phyloP scores from a whole-genome alignment of 1,140 invertebrate species.

The Ladona fulva region DNA sequence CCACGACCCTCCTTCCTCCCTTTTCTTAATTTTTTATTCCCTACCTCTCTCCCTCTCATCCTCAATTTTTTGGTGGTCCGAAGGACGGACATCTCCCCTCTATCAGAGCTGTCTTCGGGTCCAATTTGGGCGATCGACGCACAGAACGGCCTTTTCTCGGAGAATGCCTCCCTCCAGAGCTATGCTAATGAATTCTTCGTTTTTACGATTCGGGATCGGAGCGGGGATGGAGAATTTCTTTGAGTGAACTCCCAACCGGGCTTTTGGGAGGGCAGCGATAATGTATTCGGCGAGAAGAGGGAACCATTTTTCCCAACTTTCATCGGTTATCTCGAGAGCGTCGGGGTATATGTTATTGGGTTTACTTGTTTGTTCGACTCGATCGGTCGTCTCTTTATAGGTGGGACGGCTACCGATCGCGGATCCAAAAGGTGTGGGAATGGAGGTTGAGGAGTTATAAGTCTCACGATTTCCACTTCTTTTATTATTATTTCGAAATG shows the following conservation, averaged over 20 bases:
- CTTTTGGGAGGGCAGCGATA: not conserved
- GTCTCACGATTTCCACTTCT: too few species aligned
- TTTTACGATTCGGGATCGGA: not conserved
- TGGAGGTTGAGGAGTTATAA: too few species aligned
- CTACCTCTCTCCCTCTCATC: not conserved
- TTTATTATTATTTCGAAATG: too few species aligned
- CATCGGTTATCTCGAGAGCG: too few species aligned
- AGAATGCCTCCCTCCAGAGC: too few species aligned
- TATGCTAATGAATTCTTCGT: not conserved
- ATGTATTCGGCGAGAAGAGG: not conserved
- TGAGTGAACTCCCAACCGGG: not conserved
- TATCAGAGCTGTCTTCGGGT: too few species aligned
- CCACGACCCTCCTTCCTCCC: not conserved
- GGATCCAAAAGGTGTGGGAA: too few species aligned
- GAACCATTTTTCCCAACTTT: not conserved
- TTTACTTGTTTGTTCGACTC: not conserved
- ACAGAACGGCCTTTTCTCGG: too few species aligned
- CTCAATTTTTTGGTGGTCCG: not conserved
- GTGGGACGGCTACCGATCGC: too few species aligned
- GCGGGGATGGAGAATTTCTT: not conserved
- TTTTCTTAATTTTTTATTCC: not conserved
- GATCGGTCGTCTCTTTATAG: not conserved
- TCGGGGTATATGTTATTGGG: not conserved
- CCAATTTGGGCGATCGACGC: too few species aligned
- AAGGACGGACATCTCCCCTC: too few species aligned